Conservation (phyloP, 2,888 invertebrate genomes). For the Pycnomerus fuliginosus region DNA sequence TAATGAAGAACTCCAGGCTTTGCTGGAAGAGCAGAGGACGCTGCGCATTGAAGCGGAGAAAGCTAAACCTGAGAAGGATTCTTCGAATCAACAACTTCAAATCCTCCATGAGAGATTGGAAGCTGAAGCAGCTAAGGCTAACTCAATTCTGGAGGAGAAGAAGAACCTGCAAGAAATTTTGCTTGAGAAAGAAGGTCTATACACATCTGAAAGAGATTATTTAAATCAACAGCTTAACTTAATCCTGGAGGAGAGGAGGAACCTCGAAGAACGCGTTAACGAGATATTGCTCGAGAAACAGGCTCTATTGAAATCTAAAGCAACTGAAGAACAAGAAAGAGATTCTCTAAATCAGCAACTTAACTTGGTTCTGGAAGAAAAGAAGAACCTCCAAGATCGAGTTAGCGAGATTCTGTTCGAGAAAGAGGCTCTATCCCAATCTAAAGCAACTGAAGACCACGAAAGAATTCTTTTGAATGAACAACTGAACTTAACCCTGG, state of each 20-base stretch:
- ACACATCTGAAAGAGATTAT: constrained; percentile 29
- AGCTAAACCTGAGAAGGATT: constrained; percentile 35
- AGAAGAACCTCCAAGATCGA: constrained; percentile 30
- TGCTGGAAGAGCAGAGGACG: constrained; percentile 57
- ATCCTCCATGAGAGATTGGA: constrained; percentile 37
- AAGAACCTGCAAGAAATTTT: too few species aligned
- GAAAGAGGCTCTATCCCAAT: too few species aligned
- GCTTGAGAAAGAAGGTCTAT: too few species aligned
- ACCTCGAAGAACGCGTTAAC: constrained; percentile 29
- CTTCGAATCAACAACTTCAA: too few species aligned
- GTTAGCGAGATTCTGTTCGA: too few species aligned
- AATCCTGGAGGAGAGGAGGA: constrained; percentile 26
- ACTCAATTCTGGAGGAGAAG: constrained; percentile 29
- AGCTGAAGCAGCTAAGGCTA: constrained; percentile 35
- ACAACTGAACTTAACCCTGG: constrained; percentile 5
- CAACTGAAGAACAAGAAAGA: too few species aligned
- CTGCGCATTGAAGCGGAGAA: constrained; percentile 44
- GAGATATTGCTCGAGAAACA: too few species aligned
- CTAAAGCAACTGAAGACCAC: too few species aligned
- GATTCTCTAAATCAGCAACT: constrained; percentile 9
- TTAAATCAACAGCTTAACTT: constrained; percentile 5
- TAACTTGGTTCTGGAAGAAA: constrained; percentile 23
- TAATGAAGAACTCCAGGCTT: constrained; percentile 61
- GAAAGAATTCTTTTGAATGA: constrained; percentile 3
- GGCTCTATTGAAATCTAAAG: too few species aligned